Conservation (phyloP, 2,888 invertebrate genomes). For the Cephus nigrinus region DNA sequence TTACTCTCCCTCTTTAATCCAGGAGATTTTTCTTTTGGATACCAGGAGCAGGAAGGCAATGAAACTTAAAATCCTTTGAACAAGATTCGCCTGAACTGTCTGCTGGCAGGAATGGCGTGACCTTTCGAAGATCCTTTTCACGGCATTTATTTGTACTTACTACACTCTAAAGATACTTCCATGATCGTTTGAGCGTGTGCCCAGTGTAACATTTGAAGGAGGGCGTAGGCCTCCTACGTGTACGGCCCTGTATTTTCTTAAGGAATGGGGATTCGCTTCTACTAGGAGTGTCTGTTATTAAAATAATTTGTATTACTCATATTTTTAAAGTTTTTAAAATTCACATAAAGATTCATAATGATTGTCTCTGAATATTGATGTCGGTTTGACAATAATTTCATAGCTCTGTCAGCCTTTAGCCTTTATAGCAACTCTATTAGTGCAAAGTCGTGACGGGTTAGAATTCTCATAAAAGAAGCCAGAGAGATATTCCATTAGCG, state of each 20-base stretch:
- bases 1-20: too few species aligned
- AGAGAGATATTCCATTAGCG: neutral
- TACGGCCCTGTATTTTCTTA: neutral
- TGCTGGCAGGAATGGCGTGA: conserved; percentile 16
- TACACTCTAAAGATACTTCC: conserved; percentile 37
- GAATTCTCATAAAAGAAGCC: neutral
- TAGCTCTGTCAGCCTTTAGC: neutral
- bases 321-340: neutral
- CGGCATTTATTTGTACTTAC: neutral
- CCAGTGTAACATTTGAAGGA: conserved; percentile 59
- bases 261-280: neutral
- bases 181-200: conserved; percentile 56
- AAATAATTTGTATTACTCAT: neutral
- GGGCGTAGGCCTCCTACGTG: conserved; percentile 45
- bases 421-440: neutral
- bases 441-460: neutral
- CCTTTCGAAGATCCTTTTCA: conserved; percentile 37
- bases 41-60: neutral
- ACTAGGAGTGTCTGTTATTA: neutral
- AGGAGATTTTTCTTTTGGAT: neutral
- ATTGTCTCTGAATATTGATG: neutral
- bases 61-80: neutral
- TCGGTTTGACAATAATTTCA: neutral
- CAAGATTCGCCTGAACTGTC: neutral
- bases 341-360: neutral